Evolutionary conservation across 2,797 vertebrate genomes (phyloP).

Genomic region (Antrozous pallidus): DNA sequence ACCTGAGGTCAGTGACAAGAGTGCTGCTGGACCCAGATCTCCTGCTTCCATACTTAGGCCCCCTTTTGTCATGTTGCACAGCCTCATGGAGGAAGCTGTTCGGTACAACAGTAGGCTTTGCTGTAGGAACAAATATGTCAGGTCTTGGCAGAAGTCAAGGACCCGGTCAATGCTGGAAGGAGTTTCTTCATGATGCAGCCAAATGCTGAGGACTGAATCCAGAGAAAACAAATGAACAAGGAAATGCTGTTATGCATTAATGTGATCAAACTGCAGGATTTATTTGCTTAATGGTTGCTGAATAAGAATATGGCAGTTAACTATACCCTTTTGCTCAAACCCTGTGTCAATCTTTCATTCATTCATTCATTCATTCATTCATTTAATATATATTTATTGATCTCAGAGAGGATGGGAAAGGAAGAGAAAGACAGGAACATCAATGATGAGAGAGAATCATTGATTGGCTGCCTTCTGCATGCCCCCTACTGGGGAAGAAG

Average conservation of each 20-base stretch:
- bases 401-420: no score
- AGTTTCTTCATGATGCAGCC: neutral
- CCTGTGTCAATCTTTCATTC: neutral
- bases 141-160: constrained; percentile 27
- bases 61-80: neutral
- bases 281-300: constrained; percentile 15
- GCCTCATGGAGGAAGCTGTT: neutral
- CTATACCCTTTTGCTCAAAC: neutral
- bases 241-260: neutral
- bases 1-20: neutral
- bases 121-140: neutral
- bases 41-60: neutral
- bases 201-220: constrained; percentile 18
- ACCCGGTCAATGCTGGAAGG: neutral
- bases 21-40: neutral
- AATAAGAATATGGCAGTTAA: neutral
- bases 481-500: no score
- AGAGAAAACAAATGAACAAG: constrained; percentile 41
- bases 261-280: constrained; percentile 28
- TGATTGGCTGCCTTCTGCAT: no score
- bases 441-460: no score
- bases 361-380: neutral
- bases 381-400: no score
- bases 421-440: no score
- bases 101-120: neutral